These are phyloP conservation scores for Melieria crassipennis DNA, from an alignment of 2,888 invertebrate genomes.

Conservation along the genomic window DNA sequence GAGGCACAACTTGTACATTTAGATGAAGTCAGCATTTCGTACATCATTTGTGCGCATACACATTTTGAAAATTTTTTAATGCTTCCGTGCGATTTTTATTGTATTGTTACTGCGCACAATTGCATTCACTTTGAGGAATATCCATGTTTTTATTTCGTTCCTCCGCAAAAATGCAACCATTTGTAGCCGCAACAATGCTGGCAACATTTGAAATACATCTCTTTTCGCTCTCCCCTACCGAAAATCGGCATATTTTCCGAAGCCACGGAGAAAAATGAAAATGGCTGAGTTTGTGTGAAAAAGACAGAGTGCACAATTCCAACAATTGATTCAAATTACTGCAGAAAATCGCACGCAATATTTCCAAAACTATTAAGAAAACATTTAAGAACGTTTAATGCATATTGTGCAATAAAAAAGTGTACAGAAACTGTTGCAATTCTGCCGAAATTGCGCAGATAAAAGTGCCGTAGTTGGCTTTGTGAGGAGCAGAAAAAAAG, in stretches of 20 bases:
- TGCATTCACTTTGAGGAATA: too few relatives aligned
- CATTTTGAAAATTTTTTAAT: too few relatives aligned
- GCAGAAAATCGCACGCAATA: constrained; percentile 40
- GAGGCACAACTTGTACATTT: too few relatives aligned
- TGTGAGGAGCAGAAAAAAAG: too few relatives aligned
- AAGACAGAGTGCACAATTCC: constrained; percentile 46
- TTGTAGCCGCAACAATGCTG: constrained; percentile 24
- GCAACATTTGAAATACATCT: constrained; percentile 34
- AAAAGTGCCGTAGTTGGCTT: constrained; percentile 39
- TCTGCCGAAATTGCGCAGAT: constrained; percentile 31
- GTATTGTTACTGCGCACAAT: too few relatives aligned
- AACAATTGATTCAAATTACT: constrained; percentile 40
- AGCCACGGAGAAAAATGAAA: constrained; percentile 46
- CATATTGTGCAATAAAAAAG: constrained; percentile 39
- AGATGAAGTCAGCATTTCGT: too few relatives aligned
- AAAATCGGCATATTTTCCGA: constrained; percentile 42
- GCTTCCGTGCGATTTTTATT: too few relatives aligned
- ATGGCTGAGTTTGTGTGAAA: constrained; percentile 50
- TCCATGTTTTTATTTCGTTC: too few relatives aligned
- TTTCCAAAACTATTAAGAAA: constrained; percentile 33
- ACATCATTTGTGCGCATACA: too few relatives aligned
- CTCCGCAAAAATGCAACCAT: too few relatives aligned
- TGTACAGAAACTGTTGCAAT: constrained; percentile 31
- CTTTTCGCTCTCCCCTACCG: constrained; percentile 28
- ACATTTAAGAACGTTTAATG: constrained; percentile 32